A percentile compares a stretch with the other conserved stretches of the same genome.
Conservation (phyloP, 1,140 invertebrate genomes). For the Ceratina australensis region DNA sequence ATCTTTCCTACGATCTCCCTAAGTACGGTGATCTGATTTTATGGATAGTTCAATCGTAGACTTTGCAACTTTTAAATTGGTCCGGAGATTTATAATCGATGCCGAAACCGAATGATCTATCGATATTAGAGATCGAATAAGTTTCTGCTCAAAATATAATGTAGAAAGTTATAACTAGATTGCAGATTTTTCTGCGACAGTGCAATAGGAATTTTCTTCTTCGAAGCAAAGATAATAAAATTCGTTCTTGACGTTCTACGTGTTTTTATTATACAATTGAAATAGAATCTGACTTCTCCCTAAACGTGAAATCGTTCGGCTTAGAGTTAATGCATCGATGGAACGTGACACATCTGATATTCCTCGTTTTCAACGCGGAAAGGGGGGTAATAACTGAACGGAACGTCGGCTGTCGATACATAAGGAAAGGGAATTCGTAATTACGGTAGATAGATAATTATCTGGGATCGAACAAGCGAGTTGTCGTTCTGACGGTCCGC, state of each 20-base stretch:
- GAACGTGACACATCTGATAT: not conserved
- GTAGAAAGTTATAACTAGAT: too few relatives aligned
- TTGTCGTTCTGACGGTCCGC: not conserved
- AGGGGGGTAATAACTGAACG: not conserved
- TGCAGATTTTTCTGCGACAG: too few relatives aligned
- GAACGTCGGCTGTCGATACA: not conserved
- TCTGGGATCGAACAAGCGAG: not conserved
- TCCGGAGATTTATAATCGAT: not conserved
- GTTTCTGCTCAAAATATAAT: too few relatives aligned
- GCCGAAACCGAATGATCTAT: not conserved
- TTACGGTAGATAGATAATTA: not conserved
- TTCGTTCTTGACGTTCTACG: too few relatives aligned
- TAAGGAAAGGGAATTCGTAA: slow-evolving; percentile 5
- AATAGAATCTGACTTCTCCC: too few relatives aligned
- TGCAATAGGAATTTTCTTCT: too few relatives aligned
- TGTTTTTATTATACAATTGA: too few relatives aligned
- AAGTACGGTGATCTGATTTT: not conserved
- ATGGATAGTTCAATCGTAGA: not conserved
- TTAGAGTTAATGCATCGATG: not conserved
- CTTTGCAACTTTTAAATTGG: not conserved
- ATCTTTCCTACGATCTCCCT: not conserved
- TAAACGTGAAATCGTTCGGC: too few relatives aligned
- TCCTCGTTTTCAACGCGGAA: not conserved
- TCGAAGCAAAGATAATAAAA: too few relatives aligned
- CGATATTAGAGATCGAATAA: not conserved